These are phyloP conservation scores for Muscina levida DNA, from an alignment of 2,888 invertebrate species.

Conservation along the genomic window DNA sequence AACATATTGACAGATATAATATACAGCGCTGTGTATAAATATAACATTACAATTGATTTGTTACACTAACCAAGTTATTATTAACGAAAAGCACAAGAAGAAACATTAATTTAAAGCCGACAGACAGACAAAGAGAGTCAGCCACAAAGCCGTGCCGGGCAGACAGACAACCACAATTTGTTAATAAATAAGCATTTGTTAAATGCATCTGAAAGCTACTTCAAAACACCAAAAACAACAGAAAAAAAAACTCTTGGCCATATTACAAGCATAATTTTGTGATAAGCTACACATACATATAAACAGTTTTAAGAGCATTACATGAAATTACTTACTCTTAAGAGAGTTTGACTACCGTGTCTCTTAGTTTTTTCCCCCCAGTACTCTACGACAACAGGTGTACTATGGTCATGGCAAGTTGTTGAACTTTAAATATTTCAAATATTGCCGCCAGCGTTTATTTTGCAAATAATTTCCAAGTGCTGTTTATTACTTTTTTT, in stretches of 20 bases:
- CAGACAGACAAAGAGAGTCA: conserved; percentile 11
- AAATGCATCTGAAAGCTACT: neutral
- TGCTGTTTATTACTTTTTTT: too few relatives aligned
- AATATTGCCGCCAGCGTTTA: neutral
- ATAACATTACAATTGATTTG: conserved; percentile 53
- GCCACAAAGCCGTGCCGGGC: neutral
- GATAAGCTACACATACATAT: too few relatives aligned
- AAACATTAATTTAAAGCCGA: neutral
- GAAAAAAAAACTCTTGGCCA: conserved; percentile 12
- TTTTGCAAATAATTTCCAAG: conserved; percentile 21
- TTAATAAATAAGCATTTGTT: conserved; percentile 44
- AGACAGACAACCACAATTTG: conserved; percentile 22
- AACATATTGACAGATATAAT: neutral
- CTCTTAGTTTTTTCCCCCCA: too few relatives aligned
- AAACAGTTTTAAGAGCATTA: too few relatives aligned
- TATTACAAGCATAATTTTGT: conserved; percentile 14
- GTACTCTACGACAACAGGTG: neutral
- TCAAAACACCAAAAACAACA: conserved; percentile 15
- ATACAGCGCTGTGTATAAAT: conserved; percentile 13
- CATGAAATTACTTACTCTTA: too few relatives aligned
- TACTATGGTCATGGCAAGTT: conserved; percentile 53
- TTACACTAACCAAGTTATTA: conserved; percentile 32
- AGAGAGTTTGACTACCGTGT: conserved; percentile 3
- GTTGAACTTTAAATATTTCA: conserved; percentile 47
- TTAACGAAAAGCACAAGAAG: conserved; percentile 9